Conservation (phyloP, 2,797 vertebrate genomes). For the Hyperoplus immaculatus region DNA sequence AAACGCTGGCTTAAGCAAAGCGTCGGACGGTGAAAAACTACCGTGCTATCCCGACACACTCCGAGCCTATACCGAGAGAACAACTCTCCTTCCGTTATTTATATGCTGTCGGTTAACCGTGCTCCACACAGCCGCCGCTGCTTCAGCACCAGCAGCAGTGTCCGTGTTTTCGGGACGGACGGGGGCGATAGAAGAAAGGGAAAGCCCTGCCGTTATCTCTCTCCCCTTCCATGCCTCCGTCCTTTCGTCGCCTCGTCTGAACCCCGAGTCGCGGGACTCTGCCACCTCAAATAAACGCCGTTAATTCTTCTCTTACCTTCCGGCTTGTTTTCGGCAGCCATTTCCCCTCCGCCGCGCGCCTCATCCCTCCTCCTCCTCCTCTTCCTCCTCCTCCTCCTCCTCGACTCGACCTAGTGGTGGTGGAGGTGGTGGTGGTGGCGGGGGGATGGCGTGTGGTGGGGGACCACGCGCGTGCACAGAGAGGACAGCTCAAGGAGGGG, state of each 20-base stretch:
- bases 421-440: constrained; percentile 73
- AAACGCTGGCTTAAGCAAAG: constrained; percentile 35
- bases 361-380: constrained; percentile 88
- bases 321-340: constrained; percentile 99
- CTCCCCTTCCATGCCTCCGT: constrained; percentile 49
- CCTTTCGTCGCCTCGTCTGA: constrained; percentile 57
- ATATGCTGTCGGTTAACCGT: constrained; percentile 71
- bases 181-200: constrained; percentile 50
- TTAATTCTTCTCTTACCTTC: constrained; percentile 92
- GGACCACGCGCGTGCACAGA: constrained; percentile 90
- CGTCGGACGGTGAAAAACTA: constrained; percentile 46
- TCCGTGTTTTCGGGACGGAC: constrained; percentile 82
- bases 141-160: constrained; percentile 83
- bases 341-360: constrained; percentile 97
- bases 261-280: constrained; percentile 52
- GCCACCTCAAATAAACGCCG: constrained; percentile 75
- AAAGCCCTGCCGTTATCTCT: constrained; percentile 70
- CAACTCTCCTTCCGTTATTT: constrained; percentile 75
- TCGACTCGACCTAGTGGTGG: constrained; percentile 91
- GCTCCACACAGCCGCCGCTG: constrained; percentile 75
- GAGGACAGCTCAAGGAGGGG: constrained; percentile 89
- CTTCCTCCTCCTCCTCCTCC: constrained; percentile 88
- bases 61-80: constrained; percentile 56
- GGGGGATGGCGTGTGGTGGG: constrained; percentile 62
- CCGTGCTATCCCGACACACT: constrained; percentile 43